Evolutionary conservation across 1,140 invertebrate species (phyloP).

Genomic region (Araneus ventricosus): DNA sequence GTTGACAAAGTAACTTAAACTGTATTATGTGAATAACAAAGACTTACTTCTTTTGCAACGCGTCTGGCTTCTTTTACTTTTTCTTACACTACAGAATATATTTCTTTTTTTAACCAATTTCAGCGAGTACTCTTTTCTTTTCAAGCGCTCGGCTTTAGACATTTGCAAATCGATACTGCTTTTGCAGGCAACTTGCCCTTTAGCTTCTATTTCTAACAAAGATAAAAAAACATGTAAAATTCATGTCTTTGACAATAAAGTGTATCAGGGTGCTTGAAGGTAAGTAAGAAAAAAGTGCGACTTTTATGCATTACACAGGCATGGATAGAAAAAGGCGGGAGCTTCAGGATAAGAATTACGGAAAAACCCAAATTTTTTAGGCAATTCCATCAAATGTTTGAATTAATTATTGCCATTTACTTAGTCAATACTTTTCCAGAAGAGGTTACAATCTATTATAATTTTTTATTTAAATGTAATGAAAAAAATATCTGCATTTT

Average conservation of each 20-base stretch:
- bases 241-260: constrained; percentile 32
- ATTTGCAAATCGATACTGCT: neutral
- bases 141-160: neutral
- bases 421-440: constrained; percentile 41
- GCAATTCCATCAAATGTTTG: neutral
- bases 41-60: neutral
- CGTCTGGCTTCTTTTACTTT: neutral
- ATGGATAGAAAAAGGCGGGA: neutral
- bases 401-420: constrained; percentile 27
- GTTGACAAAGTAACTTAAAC: neutral
- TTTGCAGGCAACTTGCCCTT: neutral
- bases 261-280: neutral
- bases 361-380: neutral
- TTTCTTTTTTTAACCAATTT: neutral
- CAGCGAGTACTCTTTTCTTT: neutral
- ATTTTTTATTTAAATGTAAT: no score
- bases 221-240: constrained; percentile 28
- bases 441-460: no score
- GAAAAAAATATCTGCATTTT: no score
- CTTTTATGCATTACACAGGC: neutral
- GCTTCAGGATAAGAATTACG: neutral
- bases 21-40: neutral
- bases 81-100: no score
- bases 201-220: constrained; percentile 18
- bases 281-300: neutral